Base-by-base conservation (phyloP, 2,113 vertebrate species). In the Alethe castanea region DNA sequence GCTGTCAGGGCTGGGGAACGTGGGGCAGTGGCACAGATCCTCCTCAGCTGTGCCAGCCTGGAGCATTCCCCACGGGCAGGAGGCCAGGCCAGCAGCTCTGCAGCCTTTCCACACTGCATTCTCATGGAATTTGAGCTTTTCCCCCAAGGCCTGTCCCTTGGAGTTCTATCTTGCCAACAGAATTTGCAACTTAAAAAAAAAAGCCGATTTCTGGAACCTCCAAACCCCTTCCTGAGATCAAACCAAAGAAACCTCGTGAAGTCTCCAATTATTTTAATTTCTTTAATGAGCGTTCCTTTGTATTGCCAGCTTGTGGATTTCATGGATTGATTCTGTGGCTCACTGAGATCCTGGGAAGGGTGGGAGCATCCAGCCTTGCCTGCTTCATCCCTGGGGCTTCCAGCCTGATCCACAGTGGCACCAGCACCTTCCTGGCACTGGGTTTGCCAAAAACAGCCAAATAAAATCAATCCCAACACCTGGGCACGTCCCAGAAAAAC, bases 1-100 rank as follows among this genome's bases (percentile, higher is more conserved):
- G 14, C 3, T 24, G 69, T 7, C 47, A 1, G 0, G 0, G 20
- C 45, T 7, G 67, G 4, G 62, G 62, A 35, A 24, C 1, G 25
- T 5, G 48, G 52, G 52, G 19, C 54, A 31, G 73, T 0, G 45
- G 11, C 72, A 31, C 13, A 0, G 33, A 44, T 54, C 77, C 14
- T 15, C 22, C 81, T 8, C 56, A 15, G 50, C 69, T 11, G 70
- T 15, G 29, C 38, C 83, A 59, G 4, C 5, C 28, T 6, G 77
- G 1, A 36, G 52, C 42, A 4, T 16, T 35, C 85, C 15, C 48
- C 50, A 4, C 1, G 4, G 59, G 42, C 28, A 6, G 5, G 23
- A 8, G 79, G 70, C 66, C 61, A 20, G 84, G 38, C 73, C 64
- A 61, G 91, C 50, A 23, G 56, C 20, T 36, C 67, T 14, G n/a